These are phyloP conservation scores for Fundulus diaphanus DNA, from an alignment of 2,797 vertebrate genomes.

Conservation along the genomic window DNA sequence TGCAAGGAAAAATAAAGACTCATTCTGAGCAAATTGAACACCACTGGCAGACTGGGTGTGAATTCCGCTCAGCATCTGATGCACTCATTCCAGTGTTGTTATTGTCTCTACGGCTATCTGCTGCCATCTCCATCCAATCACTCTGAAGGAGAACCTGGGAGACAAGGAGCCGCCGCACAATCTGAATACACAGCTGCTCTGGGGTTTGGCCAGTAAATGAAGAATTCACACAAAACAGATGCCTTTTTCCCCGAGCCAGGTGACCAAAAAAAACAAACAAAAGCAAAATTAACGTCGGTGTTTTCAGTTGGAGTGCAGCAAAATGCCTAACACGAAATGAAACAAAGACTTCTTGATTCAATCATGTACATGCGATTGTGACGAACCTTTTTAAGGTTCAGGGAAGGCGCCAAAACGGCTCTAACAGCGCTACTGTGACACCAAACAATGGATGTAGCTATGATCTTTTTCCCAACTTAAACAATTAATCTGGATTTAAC, in stretches of 20 bases:
- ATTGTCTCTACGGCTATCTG: constrained; percentile 54
- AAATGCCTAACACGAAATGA: background rate
- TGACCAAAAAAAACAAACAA: constrained; percentile 38
- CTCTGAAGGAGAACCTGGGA: constrained; percentile 44
- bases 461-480: background rate
- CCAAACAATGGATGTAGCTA: background rate
- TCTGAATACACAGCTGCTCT: constrained; percentile 66
- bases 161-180: constrained; percentile 52
- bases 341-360: background rate
- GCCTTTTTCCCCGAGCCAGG: constrained; percentile 22
- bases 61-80: constrained; percentile 24
- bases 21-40: constrained; percentile 18
- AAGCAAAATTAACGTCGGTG: constrained; percentile 7
- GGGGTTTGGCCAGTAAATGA: constrained; percentile 50
- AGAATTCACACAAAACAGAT: constrained; percentile 44
- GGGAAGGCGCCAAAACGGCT: background rate
- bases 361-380: background rate
- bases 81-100: constrained; percentile 38
- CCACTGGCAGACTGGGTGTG: constrained; percentile 17
- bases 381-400: background rate
- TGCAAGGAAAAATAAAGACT: background rate
- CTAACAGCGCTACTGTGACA: background rate
- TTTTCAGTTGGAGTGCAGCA: constrained; percentile 1
- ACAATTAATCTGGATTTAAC: background rate
- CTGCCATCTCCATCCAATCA: constrained; percentile 54